Base-by-base conservation (phyloP, 2,797 vertebrate genomes). In the Gymnodraco acuticeps region DNA sequence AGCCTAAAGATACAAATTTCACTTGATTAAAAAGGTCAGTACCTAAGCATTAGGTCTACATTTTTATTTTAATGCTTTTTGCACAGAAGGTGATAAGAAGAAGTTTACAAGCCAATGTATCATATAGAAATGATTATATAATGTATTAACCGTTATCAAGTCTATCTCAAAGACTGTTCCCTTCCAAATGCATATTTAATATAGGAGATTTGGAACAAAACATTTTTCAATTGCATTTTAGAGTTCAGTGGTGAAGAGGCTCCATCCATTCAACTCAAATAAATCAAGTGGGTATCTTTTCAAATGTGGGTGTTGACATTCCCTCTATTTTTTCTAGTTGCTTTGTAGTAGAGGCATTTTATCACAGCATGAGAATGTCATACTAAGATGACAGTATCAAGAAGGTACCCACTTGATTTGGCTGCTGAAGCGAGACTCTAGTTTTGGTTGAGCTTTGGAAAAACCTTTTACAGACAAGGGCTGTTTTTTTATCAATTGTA, bases 1-100 rank as follows among this genome's bases (percentile, higher is more conserved):
- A 94, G 58, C 87, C 97, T 99, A 88, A 79, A 69, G 46, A 83
- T 46, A 41, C 5, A 9, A 60, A 68, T 7, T 15, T 10, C 3
- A 64, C n/a, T 43, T 51, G 16, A 73, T 78, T 48, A 75, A 23
- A n/a, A 42, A 65, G 4, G 9, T 61, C 9, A 52, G 3, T n/a
- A 64, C 5, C 0, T 17, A n/a, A 47, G 4, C 15, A 52, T 63
- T 38, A 38, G 33, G 33, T 38, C 33, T 38, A 9, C 6, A 38
- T 38, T 6, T 6, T 38, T 20, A 8, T 43, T 43, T 46, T 1
- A 41, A 27, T 13, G 38, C 5, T 67, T 8, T 73, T 54, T 72
- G 11, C 41, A 59, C 20, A 59, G 10, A 54, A 42, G n/a, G 51
- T 66, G 66, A 54, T 51, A 53, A 61, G 8, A 59, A 13, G 4